Evolutionary conservation across 2,797 vertebrate genomes (phyloP), one percentile per base, ranked within the genome.

Genomic region (Myotis daubentonii): DNA sequence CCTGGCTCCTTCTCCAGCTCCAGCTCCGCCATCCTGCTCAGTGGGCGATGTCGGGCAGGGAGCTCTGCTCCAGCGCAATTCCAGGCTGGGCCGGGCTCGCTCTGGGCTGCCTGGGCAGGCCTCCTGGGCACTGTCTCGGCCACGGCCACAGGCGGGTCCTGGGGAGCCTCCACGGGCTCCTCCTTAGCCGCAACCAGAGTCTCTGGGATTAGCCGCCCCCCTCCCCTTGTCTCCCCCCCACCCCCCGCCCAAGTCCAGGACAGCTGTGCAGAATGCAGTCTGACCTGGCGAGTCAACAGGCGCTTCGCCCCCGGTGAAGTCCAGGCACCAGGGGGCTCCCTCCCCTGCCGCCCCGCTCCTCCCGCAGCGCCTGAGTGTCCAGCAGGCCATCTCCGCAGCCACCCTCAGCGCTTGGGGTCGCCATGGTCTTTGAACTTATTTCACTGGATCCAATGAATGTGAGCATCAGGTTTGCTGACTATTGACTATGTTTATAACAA

Each of bases 11-110:
- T 98, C 96, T 99, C 99, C 96, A 99, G 98, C 95, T 99, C 99
- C 91, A 99, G 97, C 95, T 99, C 99, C 0, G 99, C 99, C 74
- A 99, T 99, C 97, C 99, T 99, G 65, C 99, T 99, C 88, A 99
- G 98, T 99, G 98, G 36, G 99, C 98, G 98, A 99, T 99, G 19
- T 99, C 99, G 19, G 99, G 99, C 87, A 99, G 97, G 6, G 99
- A 99, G 80, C 99, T 98, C 93, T 98, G 98, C 97, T 99, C 99
- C 84, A 98, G 87, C 11, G 96, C 98, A 1, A 98, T 84, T 99
- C 99, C 92, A 98, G 94, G 94, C 96, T 38, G 51, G 97, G 96
- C 41, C 41, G 41, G 41, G 41, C 41, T 41, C 41, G 41, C 41
- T 41, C 41, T 41, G 41, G 41, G 41, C 41, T 41, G 41, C 41